A percentile compares a stretch with the other conserved stretches of the same genome.
Conservation (phyloP, 2,888 invertebrate species). For the Aproaerema taeniolella region DNA sequence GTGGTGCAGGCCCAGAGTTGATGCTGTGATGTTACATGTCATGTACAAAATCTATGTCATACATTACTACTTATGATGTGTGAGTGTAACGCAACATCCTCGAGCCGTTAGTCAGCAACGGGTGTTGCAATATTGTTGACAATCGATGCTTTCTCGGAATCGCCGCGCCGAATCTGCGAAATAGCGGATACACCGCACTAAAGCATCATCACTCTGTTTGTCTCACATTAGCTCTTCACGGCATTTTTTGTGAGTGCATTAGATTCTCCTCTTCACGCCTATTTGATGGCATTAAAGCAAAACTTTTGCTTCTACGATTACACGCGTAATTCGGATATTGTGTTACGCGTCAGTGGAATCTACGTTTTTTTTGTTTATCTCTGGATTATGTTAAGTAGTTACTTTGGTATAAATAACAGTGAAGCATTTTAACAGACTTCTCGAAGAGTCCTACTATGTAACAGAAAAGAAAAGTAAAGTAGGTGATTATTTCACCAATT, state of each 20-base stretch:
- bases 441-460: too few relatives aligned
- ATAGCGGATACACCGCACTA: slow-evolving; percentile 23
- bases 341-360: slow-evolving; percentile 14
- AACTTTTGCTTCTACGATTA: slow-evolving; percentile 15
- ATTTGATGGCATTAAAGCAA: slow-evolving; percentile 12
- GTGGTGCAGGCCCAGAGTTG: too few relatives aligned
- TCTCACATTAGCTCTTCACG: too few relatives aligned
- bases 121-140: slow-evolving; percentile 3
- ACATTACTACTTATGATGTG: too few relatives aligned
- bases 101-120: slow-evolving; percentile 9
- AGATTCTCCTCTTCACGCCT: too few relatives aligned
- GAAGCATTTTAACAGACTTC: too few relatives aligned
- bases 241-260: too few relatives aligned
- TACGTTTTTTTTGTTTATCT: slow-evolving; percentile 18
- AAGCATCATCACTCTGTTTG: slow-evolving; percentile 18
- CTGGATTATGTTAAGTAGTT: slow-evolving; percentile 11
- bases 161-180: slow-evolving; percentile 13
- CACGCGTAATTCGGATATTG: slow-evolving; percentile 15
- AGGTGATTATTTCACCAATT: too few relatives aligned
- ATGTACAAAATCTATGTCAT: too few relatives aligned
- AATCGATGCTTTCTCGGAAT: slow-evolving; percentile 18
- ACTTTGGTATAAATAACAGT: slow-evolving; percentile 10
- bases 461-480: too few relatives aligned
- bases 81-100: slow-evolving; percentile 6
- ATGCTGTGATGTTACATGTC: too few relatives aligned